Base-by-base conservation (phyloP, 2,888 invertebrate species). In the Hesperia comma region DNA sequence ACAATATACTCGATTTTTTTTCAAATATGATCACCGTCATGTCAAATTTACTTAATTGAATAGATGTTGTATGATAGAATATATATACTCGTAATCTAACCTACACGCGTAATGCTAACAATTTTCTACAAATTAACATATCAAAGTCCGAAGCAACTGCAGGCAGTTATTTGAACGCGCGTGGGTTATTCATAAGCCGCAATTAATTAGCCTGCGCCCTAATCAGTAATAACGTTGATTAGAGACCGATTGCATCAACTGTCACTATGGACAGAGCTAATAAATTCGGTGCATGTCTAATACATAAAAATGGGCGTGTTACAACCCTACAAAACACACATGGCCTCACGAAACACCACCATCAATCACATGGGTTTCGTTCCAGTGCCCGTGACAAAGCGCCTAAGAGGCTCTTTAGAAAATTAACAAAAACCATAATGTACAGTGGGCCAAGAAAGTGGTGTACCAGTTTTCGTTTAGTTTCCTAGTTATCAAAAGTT, bases 341-440 rank as follows among this genome's bases (percentile, higher is more conserved):
- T 67, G 72, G 69, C 68, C 69, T 79, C 82, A 84, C 82, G 84
- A 79, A 83, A 84, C 75, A 69, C 67, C 69, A 68, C 76, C 83
- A 88, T 89, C 87, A 86, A 88, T 89, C 89, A 87, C 74, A 58
- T 73, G 81, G 79, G 83, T 83, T 81, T 12, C 74, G 71, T 73
- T 72, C 75, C 76, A 75, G 76, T 76, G 73, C 55, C 75, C 75
- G 73, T 81, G 77, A 83, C 81, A 80, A 77, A 79, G 75, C 68
- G 72, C 77, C 80, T 77, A 72, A 76, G 75, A 76, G 75, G 71
- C 74, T 76, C 72, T 78, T 75, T 74, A 72, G 72, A 70, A 72
- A 71, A 76, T 77, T 77, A 74, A 79, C 76, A 75, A 77, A 75
- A 74, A 76, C 68, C 66, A 63, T 49, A 33, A 15, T 51, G 40